phyloP scores from a whole-genome alignment of 2,797 vertebrate genomes.

The Cryptoblepharus egeriae region DNA sequence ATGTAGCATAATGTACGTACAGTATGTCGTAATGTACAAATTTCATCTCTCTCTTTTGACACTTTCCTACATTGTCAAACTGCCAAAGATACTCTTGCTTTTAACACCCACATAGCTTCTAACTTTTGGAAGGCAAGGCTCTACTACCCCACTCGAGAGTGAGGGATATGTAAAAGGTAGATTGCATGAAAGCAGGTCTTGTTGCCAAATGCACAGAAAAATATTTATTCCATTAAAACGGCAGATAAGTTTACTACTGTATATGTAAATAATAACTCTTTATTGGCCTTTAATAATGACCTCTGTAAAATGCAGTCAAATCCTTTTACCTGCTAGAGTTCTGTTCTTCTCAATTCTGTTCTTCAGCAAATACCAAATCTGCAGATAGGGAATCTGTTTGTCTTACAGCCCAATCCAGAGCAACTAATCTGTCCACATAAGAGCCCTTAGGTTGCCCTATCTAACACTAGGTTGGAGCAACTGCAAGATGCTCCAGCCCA shows the following conservation, averaged over 20 bases:
- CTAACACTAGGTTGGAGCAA: too few species aligned
- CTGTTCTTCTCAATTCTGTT: too few species aligned
- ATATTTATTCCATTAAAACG: background rate
- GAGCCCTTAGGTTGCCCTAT: too few species aligned
- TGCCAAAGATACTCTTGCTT: background rate
- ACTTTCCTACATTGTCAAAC: background rate
- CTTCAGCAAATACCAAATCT: too few species aligned
- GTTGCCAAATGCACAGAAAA: conserved; percentile 27
- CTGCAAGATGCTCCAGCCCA: too few species aligned
- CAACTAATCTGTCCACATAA: too few species aligned
- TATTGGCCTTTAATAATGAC: background rate
- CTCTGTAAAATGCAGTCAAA: too few species aligned
- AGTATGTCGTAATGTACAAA: background rate
- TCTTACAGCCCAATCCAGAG: too few species aligned
- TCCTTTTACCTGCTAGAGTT: too few species aligned
- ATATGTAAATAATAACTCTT: background rate
- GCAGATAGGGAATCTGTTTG: too few species aligned
- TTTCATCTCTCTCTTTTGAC: background rate
- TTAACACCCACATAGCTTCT: conserved; percentile 5
- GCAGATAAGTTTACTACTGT: conserved; percentile 10
- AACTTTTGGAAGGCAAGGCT: background rate
- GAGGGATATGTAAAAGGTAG: conserved; percentile 12
- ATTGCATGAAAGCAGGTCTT: background rate
- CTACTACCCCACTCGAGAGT: background rate
- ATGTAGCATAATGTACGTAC: background rate